Percentiles rank a stretch among this genome's conserved stretches.
phyloP scores from a whole-genome alignment of 2,888 invertebrate species.

The Acronicta psi region DNA sequence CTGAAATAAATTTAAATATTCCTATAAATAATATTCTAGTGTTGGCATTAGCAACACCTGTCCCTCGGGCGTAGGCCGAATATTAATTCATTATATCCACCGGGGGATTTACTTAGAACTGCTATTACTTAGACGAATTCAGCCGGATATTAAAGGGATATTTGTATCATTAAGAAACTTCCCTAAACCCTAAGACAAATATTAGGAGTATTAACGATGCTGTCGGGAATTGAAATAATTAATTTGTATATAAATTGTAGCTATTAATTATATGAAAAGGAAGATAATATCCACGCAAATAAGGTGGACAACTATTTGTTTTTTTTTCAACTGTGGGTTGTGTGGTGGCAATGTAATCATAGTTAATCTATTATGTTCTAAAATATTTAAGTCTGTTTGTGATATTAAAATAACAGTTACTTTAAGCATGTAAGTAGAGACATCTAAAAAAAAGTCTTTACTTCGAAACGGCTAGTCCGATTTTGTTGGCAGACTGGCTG shows the following conservation, averaged over 20 bases:
- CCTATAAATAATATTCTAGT: conserved; percentile 24
- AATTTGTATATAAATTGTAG: background rate
- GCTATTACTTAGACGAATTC: conserved; percentile 27
- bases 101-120: conserved; percentile 19
- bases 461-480: too few relatives aligned
- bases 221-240: conserved; percentile 10
- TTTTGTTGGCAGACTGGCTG: too few relatives aligned
- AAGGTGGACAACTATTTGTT: too few relatives aligned
- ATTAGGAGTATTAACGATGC: conserved; percentile 16
- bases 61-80: conserved; percentile 30
- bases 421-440: too few relatives aligned
- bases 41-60: conserved; percentile 50
- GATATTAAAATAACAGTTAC: too few relatives aligned
- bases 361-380: too few relatives aligned
- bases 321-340: too few relatives aligned
- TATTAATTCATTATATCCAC: conserved; percentile 47
- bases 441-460: too few relatives aligned
- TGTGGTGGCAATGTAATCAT: too few relatives aligned
- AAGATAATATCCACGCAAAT: too few relatives aligned
- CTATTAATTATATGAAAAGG: too few relatives aligned
- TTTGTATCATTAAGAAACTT: conserved; percentile 24
- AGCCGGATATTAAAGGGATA: conserved; percentile 45
- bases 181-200: conserved; percentile 1
- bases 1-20: conserved; percentile 17
- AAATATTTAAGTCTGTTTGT: too few relatives aligned